Percentiles rank a stretch among this genome's conserved stretches.
Conservation (phyloP, 2,113 vertebrate species). For the Nanorana parkeri region DNA sequence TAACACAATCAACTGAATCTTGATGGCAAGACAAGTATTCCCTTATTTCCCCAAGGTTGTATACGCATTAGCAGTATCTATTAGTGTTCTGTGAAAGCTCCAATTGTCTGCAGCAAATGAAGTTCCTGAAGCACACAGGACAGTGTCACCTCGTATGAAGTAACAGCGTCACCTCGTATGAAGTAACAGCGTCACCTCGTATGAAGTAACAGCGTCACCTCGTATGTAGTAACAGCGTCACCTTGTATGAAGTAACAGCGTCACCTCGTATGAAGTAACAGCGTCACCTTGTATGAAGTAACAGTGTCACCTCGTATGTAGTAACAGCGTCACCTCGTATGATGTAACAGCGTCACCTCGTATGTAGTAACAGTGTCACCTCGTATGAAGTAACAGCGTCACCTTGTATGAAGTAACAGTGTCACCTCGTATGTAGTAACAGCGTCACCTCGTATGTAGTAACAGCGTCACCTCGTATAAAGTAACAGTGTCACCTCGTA, state of each 20-base stretch:
- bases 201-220: background rate
- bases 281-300: background rate
- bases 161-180: background rate
- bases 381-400: background rate
- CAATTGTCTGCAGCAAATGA: background rate
- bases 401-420: background rate
- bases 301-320: background rate
- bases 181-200: background rate
- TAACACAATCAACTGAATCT: no score
- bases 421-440: background rate
- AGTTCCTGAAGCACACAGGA: background rate
- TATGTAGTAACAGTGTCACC: background rate
- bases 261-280: background rate
- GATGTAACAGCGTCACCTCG: background rate
- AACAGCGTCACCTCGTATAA: background rate
- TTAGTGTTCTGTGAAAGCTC: background rate
- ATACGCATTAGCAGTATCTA: no score
- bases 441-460: background rate
- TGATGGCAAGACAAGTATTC: no score
- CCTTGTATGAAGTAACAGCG: background rate
- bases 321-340: background rate
- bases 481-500: background rate
- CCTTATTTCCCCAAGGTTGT: no score
- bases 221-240: background rate
- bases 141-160: background rate